Base-by-base conservation (phyloP, 2,888 invertebrate genomes). In the Subacronicta megacephala region DNA sequence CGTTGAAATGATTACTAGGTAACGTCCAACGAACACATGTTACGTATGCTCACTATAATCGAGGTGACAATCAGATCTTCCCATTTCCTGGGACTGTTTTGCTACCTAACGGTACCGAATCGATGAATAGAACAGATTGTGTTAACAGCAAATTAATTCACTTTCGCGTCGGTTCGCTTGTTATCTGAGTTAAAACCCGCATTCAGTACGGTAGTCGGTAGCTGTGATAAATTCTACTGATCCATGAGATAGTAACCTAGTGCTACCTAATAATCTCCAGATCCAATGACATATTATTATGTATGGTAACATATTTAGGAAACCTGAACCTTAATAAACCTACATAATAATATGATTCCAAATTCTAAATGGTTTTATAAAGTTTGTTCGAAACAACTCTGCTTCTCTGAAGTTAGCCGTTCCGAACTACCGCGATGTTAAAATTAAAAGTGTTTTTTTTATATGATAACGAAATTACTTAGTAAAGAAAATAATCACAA, bases 181-280 rank as follows among this genome's bases (percentile, higher is more conserved):
- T 72, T 75, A 63, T 55, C 64, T 26, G 12, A 13, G 31, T 46
- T 63, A 47, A 69, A 44, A 72, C 76, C 76, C 77, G 76, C 74
- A 80, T 77, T 1, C 13, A 29, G 41, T 7, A 13, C 12, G 5
- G 7, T 7, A n/a, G n/a, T n/a, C n/a, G n/a, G n/a, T n/a, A n/a
- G n/a, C n/a, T 33, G 16, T 9, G 31, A 16, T 49, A 17, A 59
- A 26, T 26, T 26, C 26, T 10, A 13, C 37, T 35, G 17, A 58
- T 46, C 37, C 13, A 7, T 26, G 33, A 10, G 17, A 52, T 42
- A 29, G 26, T n/a, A 31, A 29, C 12, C 29, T 12, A 12, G 10
- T 10, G 3, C 26, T 26, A 7, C 26, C 26, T 26, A 10, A 10
- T 26, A 10, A 26, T 26, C 10, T 26, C 2, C 26, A 26, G 26